phyloP scores from a whole-genome alignment of 2,113 vertebrate genomes.

The rat (Rattus norvegicus) region DNA sequence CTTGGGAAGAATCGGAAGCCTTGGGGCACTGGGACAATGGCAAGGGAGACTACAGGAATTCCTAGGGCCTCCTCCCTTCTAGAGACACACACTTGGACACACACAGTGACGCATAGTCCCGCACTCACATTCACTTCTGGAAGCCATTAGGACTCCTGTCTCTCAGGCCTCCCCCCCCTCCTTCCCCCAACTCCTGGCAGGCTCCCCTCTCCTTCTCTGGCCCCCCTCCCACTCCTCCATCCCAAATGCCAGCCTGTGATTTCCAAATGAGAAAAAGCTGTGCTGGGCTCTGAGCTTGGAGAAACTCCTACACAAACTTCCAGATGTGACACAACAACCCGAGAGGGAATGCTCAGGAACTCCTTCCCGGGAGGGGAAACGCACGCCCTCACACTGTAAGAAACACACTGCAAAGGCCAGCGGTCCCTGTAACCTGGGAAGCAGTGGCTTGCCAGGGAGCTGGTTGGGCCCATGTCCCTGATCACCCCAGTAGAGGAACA shows the following conservation, averaged over 20 bases:
- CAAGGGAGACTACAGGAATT: slow-evolving; percentile 64
- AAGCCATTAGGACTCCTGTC: slow-evolving; percentile 79
- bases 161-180: slow-evolving; percentile 61
- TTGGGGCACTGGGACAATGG: slow-evolving; percentile 52
- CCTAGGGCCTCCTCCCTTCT: slow-evolving; percentile 56
- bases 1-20: slow-evolving; percentile 49
- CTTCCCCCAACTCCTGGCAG: slow-evolving; percentile 83
- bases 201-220: slow-evolving; percentile 75
- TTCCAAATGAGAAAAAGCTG: slow-evolving; percentile 97
- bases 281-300: slow-evolving; percentile 90
- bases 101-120: slow-evolving; percentile 62
- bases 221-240: slow-evolving; percentile 74
- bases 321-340: slow-evolving; percentile 93
- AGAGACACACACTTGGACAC: slow-evolving; percentile 65
- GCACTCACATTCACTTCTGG: slow-evolving; percentile 80
- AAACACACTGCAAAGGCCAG: slow-evolving; percentile 47
- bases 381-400: slow-evolving; percentile 69
- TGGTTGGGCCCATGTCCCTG: neutral
- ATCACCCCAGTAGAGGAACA: neutral
- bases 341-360: slow-evolving; percentile 86
- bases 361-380: slow-evolving; percentile 77
- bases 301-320: slow-evolving; percentile 94
- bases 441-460: neutral
- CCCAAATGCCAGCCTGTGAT: slow-evolving; percentile 91
- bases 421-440: neutral